Conservation (phyloP, 2,113 vertebrate species). For the Brevimyrus niger region DNA sequence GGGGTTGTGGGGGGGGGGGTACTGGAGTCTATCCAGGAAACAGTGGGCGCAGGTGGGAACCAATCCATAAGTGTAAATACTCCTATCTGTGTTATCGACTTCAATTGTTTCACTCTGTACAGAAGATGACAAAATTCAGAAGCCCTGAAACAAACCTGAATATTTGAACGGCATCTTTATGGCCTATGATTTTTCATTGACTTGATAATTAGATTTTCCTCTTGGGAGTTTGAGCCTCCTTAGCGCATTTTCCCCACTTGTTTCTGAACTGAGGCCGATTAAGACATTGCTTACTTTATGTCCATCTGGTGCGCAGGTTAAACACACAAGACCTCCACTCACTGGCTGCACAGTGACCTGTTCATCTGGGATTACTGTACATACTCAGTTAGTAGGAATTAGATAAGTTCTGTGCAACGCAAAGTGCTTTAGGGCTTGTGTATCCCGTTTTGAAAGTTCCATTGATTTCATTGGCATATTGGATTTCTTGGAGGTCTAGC, state of each 20-base stretch:
- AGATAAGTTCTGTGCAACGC: neutral
- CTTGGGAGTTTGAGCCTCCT: neutral
- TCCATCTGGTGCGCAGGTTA: neutral
- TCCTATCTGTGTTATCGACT: neutral
- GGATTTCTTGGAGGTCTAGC: neutral
- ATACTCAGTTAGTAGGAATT: neutral
- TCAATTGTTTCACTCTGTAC: neutral
- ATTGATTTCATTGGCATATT: constrained; percentile 8
- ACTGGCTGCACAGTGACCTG: neutral
- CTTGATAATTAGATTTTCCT: neutral
- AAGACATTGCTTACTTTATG: neutral
- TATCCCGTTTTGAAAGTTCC: neutral
- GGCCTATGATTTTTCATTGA: neutral
- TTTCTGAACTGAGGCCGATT: neutral
- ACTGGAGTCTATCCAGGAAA: no score
- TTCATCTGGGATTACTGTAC: neutral
- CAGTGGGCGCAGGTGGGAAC: no score
- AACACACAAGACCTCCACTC: neutral
- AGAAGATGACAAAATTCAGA: neutral
- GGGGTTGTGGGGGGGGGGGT: no score
- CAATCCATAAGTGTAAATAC: neutral
- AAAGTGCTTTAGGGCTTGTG: neutral
- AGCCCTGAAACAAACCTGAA: neutral
- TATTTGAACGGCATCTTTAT: neutral
- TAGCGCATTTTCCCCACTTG: neutral